These are phyloP conservation scores for Caenorhabditis panamensis DNA, from an alignment of 2,888 invertebrate species.

Conservation along the genomic window DNA sequence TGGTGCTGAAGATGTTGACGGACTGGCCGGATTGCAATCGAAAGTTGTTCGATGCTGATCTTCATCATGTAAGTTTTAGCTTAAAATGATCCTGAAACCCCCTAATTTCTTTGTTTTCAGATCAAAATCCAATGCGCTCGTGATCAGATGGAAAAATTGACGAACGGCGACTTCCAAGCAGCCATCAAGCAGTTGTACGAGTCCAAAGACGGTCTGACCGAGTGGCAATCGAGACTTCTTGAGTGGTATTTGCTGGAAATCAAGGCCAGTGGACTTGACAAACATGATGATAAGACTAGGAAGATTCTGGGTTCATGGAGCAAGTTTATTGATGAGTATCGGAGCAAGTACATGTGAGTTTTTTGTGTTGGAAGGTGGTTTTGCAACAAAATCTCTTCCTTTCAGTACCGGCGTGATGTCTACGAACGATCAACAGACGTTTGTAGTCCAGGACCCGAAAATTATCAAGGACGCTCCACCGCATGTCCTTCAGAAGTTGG, in stretches of 20 bases:
- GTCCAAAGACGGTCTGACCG: slow-evolving; percentile 69
- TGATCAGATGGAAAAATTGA: no score
- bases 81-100: not conserved
- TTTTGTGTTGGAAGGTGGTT: not conserved
- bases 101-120: slow-evolving; percentile 54
- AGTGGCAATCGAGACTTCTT: slow-evolving; percentile 78
- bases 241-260: slow-evolving; percentile 74
- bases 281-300: slow-evolving; percentile 74
- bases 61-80: slow-evolving; percentile 70
- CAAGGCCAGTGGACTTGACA: slow-evolving; percentile 75
- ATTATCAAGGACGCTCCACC: slow-evolving; percentile 77
- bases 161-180: slow-evolving; percentile 66
- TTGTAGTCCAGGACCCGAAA: slow-evolving; percentile 65
- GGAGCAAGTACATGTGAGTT: slow-evolving; percentile 76
- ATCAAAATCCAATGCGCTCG: slow-evolving; percentile 69
- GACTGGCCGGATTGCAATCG: slow-evolving; percentile 79
- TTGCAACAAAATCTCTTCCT: not conserved
- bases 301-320: slow-evolving; percentile 78
- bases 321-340: slow-evolving; percentile 75
- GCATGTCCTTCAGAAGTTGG: slow-evolving; percentile 74
- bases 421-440: slow-evolving; percentile 77
- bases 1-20: slow-evolving; percentile 80
- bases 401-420: slow-evolving; percentile 76
- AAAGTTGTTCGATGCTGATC: slow-evolving; percentile 76
- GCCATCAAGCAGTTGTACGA: slow-evolving; percentile 74